Evolutionary conservation across 2,797 vertebrate genomes (phyloP).

Genomic region (Hippocampus kuda): DNA sequence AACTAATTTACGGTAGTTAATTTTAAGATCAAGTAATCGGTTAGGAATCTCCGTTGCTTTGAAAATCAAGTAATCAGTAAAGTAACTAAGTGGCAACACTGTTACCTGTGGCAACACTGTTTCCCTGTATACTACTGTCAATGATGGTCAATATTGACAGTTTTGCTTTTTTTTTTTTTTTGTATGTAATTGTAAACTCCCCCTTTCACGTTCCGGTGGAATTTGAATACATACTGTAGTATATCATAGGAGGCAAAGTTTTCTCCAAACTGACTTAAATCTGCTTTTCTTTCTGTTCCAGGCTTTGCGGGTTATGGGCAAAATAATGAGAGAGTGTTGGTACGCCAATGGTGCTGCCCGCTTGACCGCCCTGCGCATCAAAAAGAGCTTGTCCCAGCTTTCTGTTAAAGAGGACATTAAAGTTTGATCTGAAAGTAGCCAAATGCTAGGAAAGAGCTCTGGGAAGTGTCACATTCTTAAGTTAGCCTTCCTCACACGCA

Average conservation of each 20-base stretch:
- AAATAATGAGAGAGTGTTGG: constrained; percentile 98
- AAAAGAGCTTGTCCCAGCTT: constrained; percentile 93
- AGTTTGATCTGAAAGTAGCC: constrained; percentile 66
- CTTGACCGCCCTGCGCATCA: constrained; percentile 88
- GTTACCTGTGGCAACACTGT: too few species aligned
- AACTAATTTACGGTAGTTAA: too few species aligned
- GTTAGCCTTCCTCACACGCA: constrained; percentile 35
- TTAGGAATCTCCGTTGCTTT: too few species aligned
- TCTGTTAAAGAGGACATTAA: constrained; percentile 92
- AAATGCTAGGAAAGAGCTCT: constrained; percentile 6
- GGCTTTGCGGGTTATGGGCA: constrained; percentile 90
- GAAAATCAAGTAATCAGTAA: too few species aligned
- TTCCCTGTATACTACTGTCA: too few species aligned
- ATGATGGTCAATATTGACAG: too few species aligned
- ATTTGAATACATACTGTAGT: background rate
- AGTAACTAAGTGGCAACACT: too few species aligned
- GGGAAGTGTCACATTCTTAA: constrained; percentile 34
- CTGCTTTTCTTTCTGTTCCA: constrained; percentile 33
- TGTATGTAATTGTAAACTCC: background rate
- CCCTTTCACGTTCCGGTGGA: background rate
- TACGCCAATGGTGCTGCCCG: constrained; percentile 87
- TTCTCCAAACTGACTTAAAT: background rate
- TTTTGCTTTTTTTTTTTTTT: too few species aligned
- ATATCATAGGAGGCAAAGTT: background rate
- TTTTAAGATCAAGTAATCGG: too few species aligned